Percentiles rank a stretch among this genome's conserved stretches.
phyloP scores from a whole-genome alignment of 2,113 vertebrate genomes.

The Nerophis lumbriciformis region DNA sequence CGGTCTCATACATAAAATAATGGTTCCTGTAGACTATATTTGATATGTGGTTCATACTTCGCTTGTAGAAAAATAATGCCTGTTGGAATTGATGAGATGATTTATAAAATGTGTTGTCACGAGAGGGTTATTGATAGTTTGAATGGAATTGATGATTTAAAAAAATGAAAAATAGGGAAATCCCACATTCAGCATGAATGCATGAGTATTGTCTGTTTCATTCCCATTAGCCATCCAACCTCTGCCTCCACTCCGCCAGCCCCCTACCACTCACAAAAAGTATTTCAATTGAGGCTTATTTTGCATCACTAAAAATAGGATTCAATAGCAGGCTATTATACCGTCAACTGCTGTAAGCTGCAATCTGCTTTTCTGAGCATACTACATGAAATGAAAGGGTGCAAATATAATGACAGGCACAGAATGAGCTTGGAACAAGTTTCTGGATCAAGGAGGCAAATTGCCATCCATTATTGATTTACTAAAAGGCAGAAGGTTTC shows the following conservation, averaged over 20 bases:
- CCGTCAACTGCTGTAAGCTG: slow-evolving; percentile 24
- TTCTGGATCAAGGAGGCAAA: slow-evolving; percentile 21
- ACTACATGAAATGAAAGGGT: not conserved
- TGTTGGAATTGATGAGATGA: not conserved
- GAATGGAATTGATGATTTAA: slow-evolving; percentile 9
- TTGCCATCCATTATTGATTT: slow-evolving; percentile 62
- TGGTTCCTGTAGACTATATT: too few species aligned
- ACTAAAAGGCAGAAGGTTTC: slow-evolving; percentile 44
- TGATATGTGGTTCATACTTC: too few species aligned
- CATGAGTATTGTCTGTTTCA: slow-evolving; percentile 31
- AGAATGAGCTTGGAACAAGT: slow-evolving; percentile 13
- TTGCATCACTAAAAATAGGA: slow-evolving; percentile 26
- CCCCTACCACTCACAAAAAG: slow-evolving; percentile 40
- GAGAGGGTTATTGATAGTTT: not conserved
- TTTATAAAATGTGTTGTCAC: not conserved
- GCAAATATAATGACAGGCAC: slow-evolving; percentile 14
- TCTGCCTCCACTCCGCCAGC: slow-evolving; percentile 26
- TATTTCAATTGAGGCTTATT: slow-evolving; percentile 35
- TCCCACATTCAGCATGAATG: slow-evolving; percentile 32
- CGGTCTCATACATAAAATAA: not conserved
- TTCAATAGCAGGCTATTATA: slow-evolving; percentile 40
- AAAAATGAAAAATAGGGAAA: slow-evolving; percentile 4
- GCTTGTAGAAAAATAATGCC: too few species aligned
- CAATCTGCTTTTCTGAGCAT: slow-evolving; percentile 24
- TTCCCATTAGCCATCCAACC: slow-evolving; percentile 19